Evolutionary conservation across 1,140 invertebrate genomes (phyloP).

Genomic region (Drosophila virilis): DNA sequence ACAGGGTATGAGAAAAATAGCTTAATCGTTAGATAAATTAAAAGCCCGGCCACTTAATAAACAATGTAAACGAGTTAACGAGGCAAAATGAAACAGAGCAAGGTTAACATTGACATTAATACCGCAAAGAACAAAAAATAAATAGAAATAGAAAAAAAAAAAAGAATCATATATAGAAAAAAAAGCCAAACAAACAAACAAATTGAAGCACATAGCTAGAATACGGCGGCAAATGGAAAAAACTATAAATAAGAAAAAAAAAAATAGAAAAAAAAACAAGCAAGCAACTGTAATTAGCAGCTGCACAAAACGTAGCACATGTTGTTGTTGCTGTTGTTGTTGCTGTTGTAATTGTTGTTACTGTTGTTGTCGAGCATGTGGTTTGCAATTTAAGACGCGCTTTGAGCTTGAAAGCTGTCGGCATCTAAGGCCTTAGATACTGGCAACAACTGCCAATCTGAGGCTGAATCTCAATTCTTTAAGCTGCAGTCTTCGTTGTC

Average conservation of each 20-base stretch:
- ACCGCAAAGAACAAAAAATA: conserved; percentile 52
- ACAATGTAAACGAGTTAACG: conserved; percentile 72
- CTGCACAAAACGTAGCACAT: conserved; percentile 71
- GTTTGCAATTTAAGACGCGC: conserved; percentile 79
- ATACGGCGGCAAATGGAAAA: conserved; percentile 36
- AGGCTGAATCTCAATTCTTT: conserved; percentile 27
- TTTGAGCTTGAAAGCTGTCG: conserved; percentile 39
- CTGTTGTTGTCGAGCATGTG: conserved; percentile 61
- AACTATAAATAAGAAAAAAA: conserved; percentile 25
- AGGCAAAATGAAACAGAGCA: conserved; percentile 72
- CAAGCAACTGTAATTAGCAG: conserved; percentile 78
- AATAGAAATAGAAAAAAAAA: conserved; percentile 6
- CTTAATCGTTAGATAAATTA: conserved; percentile 29
- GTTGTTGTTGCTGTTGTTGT: conserved; percentile 36
- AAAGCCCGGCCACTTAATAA: conserved; percentile 45
- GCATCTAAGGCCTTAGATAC: conserved; percentile 30
- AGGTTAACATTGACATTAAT: conserved; percentile 81
- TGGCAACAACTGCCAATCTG: conserved; percentile 32
- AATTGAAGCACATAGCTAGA: conserved; percentile 69
- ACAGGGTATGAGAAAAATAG: conserved; percentile 13
- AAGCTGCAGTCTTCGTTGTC: conserved; percentile 22
- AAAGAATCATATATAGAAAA: conserved; percentile 4
- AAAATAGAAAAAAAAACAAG: conserved; percentile 37
- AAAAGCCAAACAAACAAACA: conserved; percentile 59
- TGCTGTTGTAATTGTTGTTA: conserved; percentile 36